Conservation (phyloP, 2,888 invertebrate genomes). For the Pecten maximus region DNA sequence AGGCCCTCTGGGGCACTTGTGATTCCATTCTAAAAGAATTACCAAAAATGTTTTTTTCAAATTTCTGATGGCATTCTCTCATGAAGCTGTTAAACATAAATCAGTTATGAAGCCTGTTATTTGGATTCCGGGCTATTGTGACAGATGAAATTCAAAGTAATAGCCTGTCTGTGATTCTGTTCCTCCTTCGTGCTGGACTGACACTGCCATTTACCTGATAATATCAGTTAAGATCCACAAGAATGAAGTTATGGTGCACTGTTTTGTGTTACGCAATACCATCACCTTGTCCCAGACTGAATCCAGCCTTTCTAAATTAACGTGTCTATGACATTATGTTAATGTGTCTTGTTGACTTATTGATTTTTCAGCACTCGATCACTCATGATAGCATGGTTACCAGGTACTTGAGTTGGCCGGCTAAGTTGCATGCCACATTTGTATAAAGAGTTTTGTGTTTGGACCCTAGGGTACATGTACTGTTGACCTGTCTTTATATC, state of each 20-base stretch:
- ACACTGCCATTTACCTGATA: not conserved
- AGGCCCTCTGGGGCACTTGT: too few species aligned
- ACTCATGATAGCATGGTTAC: not conserved
- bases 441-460: not conserved
- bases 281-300: not conserved
- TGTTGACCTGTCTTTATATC: not conserved
- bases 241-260: not conserved
- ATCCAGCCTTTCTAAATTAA: not conserved
- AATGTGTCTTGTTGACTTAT: not conserved
- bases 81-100: not conserved
- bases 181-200: not conserved
- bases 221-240: not conserved
- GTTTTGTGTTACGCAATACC: constrained; percentile 13
- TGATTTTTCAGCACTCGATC: not conserved
- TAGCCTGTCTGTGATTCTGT: not conserved
- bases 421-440: not conserved
- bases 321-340: not conserved
- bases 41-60: too few species aligned
- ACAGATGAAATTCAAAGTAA: not conserved
- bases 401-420: not conserved
- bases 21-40: too few species aligned
- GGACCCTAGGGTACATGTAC: not conserved
- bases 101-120: not conserved
- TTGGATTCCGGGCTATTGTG: not conserved
- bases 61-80: too few species aligned